A percentile compares a stretch with the other conserved stretches of the same genome.
These are phyloP conservation scores for Siniperca obscura DNA, from an alignment of 2,797 vertebrate genomes.

Conservation along the genomic window DNA sequence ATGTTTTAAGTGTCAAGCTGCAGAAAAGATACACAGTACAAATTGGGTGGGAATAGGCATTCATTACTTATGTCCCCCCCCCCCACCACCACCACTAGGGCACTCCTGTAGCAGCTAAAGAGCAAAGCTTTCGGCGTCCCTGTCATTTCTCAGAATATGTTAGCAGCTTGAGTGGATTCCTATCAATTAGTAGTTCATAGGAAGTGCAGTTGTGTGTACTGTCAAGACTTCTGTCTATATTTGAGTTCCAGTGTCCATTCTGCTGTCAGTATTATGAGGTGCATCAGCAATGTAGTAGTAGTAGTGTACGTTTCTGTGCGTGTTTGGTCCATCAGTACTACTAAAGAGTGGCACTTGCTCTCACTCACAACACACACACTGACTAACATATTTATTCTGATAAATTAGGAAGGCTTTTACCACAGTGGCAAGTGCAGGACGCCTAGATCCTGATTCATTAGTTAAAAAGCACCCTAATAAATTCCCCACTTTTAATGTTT, in stretches of 20 bases:
- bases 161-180: conserved; percentile 46
- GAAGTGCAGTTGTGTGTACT: conserved; percentile 5
- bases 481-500: conserved; percentile 82
- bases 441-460: conserved; percentile 79
- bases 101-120: conserved; percentile 35
- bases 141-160: conserved; percentile 38
- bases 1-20: conserved; percentile 12
- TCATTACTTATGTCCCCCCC: conserved; percentile 33
- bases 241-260: conserved; percentile 21
- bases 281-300: conserved; percentile 10
- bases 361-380: conserved; percentile 51
- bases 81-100: conserved; percentile 8
- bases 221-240: conserved; percentile 13
- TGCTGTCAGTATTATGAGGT: not conserved
- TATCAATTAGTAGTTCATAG: conserved; percentile 53
- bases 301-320: conserved; percentile 23
- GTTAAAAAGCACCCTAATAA: conserved; percentile 81
- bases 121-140: conserved; percentile 35
- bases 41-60: conserved; percentile 21
- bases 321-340: conserved; percentile 37
- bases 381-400: conserved; percentile 74
- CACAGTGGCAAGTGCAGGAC: conserved; percentile 70
- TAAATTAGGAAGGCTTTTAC: conserved; percentile 85
- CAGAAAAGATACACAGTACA: conserved; percentile 7
- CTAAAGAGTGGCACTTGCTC: conserved; percentile 47